Conservation (phyloP, 2,888 invertebrate species). For the Latrodectus hesperus region DNA sequence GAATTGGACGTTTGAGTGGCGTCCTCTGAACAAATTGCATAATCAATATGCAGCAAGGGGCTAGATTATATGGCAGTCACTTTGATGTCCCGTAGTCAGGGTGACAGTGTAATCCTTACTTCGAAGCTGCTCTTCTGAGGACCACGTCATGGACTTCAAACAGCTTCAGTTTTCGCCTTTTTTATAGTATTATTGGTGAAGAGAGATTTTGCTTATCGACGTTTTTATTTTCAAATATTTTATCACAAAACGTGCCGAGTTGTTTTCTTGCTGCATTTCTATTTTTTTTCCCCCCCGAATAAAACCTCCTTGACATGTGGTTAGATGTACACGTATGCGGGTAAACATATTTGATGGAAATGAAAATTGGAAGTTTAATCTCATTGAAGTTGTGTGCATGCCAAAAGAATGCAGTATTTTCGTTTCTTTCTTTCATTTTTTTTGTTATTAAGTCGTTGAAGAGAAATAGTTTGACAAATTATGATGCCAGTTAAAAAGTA, state of each 20-base stretch:
- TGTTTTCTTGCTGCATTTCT: constrained; percentile 3
- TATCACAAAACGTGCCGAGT: not conserved
- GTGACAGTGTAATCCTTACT: constrained; percentile 6
- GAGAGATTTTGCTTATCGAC: not conserved
- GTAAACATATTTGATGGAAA: no score
- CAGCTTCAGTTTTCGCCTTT: not conserved
- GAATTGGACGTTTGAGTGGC: constrained; percentile 65
- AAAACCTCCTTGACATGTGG: no score
- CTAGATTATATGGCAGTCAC: constrained; percentile 50
- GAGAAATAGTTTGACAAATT: no score
- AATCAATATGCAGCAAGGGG: constrained; percentile 54
- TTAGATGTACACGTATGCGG: no score
- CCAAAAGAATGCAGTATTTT: no score
- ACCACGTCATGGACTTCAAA: constrained; percentile 14
- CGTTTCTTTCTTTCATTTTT: no score
- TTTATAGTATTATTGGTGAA: not conserved
- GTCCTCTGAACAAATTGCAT: constrained; percentile 56
- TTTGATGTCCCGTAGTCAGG: constrained; percentile 19
- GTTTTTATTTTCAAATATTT: not conserved
- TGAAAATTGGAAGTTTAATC: no score
- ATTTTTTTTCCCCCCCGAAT: not conserved
- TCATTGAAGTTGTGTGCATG: no score
- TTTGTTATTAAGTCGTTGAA: no score
- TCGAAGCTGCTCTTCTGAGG: not conserved
- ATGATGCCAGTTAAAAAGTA: no score